These are phyloP conservation scores for Lutraria lutraria DNA, from an alignment of 2,888 invertebrate species.

Conservation along the genomic window DNA sequence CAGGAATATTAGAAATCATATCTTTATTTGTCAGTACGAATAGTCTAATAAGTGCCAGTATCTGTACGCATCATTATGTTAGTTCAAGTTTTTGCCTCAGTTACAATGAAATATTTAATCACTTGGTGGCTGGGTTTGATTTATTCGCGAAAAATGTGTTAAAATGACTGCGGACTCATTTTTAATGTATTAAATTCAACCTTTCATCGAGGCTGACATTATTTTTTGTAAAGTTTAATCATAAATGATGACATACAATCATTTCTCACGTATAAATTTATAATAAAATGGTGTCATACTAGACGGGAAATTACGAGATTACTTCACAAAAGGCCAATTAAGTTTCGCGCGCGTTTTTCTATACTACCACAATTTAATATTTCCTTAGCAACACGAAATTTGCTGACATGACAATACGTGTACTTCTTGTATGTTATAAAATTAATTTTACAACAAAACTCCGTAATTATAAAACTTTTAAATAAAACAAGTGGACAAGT, in stretches of 20 bases:
- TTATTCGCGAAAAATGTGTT: constrained; percentile 1
- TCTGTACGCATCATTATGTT: constrained; percentile 8
- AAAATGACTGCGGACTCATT: background rate
- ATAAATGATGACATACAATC: background rate
- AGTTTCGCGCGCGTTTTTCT: constrained; percentile 5
- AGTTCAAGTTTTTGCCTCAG: background rate
- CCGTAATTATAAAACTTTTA: background rate
- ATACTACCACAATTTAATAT: background rate
- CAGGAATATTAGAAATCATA: too few relatives aligned
- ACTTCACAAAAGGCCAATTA: constrained; percentile 2
- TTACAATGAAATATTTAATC: constrained; percentile 30
- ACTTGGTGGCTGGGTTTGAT: background rate
- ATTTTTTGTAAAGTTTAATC: background rate
- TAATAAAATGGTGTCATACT: background rate
- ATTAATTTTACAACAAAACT: background rate
- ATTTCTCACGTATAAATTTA: constrained; percentile 1
- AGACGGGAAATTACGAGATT: constrained; percentile 18
- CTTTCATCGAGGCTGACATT: background rate
- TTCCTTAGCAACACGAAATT: background rate
- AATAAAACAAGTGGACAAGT: background rate
- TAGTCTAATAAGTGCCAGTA: background rate
- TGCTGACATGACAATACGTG: background rate
- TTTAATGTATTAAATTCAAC: constrained; percentile 17
- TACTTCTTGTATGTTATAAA: background rate
- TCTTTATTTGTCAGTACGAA: background rate